A percentile compares a stretch with the other conserved stretches of the same genome.
Conservation (phyloP, 2,113 vertebrate genomes). For the Myrmecophaga tridactyla region DNA sequence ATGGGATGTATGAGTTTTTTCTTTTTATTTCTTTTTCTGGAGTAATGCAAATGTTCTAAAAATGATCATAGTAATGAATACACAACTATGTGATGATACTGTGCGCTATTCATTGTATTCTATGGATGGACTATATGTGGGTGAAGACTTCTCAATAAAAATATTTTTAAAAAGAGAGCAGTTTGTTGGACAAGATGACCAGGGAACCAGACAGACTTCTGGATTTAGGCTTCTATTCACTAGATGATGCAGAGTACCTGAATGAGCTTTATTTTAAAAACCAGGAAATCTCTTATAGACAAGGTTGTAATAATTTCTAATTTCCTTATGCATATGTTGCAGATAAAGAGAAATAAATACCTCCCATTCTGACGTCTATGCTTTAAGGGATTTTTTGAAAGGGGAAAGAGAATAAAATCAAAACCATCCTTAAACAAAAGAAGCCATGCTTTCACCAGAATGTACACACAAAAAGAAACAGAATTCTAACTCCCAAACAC, state of each 20-base stretch:
- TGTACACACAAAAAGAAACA: neutral
- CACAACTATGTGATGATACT: too few species aligned
- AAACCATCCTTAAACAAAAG: neutral
- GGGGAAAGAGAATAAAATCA: conserved; percentile 2
- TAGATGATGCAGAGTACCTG: neutral
- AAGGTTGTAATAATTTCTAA: conserved; percentile 33
- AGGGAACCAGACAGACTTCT: neutral
- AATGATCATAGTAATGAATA: too few species aligned
- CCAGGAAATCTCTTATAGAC: neutral
- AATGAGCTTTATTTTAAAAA: neutral
- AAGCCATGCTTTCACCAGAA: neutral
- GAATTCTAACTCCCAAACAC: neutral
- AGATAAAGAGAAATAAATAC: neutral
- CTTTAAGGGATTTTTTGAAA: neutral
- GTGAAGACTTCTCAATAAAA: too few species aligned
- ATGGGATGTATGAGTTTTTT: too few species aligned
- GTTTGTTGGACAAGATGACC: neutral
- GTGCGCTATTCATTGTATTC: too few species aligned
- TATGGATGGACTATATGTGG: too few species aligned
- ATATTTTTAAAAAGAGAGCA: neutral
- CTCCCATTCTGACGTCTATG: neutral
- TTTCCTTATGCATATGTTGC: neutral
- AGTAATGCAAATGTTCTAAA: too few species aligned
- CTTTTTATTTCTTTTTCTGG: too few species aligned
- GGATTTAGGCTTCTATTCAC: neutral